A percentile compares a stretch with the other conserved stretches of the same genome.
Conservation (phyloP, 2,888 invertebrate genomes). For the Alviniconcha strummeri region DNA sequence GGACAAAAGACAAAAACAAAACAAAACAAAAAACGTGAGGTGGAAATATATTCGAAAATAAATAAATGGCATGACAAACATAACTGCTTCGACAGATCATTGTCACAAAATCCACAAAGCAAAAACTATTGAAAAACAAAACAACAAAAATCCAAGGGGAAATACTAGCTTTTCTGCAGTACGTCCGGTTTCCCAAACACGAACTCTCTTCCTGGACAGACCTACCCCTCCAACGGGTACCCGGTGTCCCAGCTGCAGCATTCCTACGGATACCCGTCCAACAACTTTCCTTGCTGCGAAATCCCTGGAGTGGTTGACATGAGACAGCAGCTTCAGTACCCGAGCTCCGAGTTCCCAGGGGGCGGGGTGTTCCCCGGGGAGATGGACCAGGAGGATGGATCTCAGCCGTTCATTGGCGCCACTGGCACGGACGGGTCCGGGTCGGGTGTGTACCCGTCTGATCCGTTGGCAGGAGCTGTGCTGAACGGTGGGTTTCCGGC, state of each 20-base stretch:
- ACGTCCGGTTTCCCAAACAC: slow-evolving; percentile 17
- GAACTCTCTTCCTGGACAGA: neutral
- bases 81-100: neutral
- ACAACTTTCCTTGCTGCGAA: slow-evolving; percentile 27
- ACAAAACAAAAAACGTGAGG: no score
- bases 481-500: neutral
- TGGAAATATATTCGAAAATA: no score
- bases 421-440: neutral
- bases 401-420: neutral
- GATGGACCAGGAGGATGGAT: slow-evolving; percentile 16
- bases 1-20: no score
- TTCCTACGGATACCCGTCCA: slow-evolving; percentile 13
- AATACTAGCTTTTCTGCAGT: neutral
- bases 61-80: neutral
- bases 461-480: neutral
- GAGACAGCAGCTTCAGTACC: neutral
- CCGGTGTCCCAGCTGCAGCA: slow-evolving; percentile 13
- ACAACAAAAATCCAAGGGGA: no score
- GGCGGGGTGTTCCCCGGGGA: slow-evolving; percentile 18
- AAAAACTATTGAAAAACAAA: no score
- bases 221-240: slow-evolving; percentile 7
- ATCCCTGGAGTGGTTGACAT: slow-evolving; percentile 9
- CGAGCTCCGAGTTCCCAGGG: slow-evolving; percentile 23
- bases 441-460: neutral
- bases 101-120: no score